A percentile compares a stretch with the other conserved stretches of the same genome.
phyloP scores from a whole-genome alignment of 2,113 vertebrate genomes.

The Muntiacus reevesi region DNA sequence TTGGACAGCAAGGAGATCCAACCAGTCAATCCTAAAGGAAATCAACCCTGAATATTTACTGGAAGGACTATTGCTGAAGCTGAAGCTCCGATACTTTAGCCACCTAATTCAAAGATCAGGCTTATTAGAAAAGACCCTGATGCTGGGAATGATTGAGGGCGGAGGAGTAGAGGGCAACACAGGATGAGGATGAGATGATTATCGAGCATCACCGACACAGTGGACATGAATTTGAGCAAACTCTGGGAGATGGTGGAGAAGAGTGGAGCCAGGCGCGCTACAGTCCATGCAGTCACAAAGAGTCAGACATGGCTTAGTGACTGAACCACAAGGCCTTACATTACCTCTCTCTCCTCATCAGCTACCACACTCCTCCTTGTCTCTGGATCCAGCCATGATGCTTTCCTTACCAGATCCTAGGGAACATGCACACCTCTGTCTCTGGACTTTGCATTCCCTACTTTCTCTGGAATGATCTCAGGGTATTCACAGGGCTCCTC shows the following conservation, averaged over 20 bases:
- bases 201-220: neutral
- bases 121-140: neutral
- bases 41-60: neutral
- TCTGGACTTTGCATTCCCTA: neutral
- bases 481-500: neutral
- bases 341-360: neutral
- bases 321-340: neutral
- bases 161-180: neutral
- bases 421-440: neutral
- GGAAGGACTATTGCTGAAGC: neutral
- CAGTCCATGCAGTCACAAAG: neutral
- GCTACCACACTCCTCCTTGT: neutral
- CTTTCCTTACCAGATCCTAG: neutral
- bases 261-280: neutral
- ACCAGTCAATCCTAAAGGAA: neutral
- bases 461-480: neutral
- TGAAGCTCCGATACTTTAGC: neutral
- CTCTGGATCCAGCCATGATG: neutral
- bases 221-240: neutral
- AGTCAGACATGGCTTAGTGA: neutral
- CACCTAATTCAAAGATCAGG: neutral
- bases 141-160: neutral
- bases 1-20: neutral
- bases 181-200: neutral
- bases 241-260: neutral